Evolutionary conservation across 2,113 vertebrate species (phyloP), one percentile per base, ranked within the genome.

Genomic region (Trichechus manatus): DNA sequence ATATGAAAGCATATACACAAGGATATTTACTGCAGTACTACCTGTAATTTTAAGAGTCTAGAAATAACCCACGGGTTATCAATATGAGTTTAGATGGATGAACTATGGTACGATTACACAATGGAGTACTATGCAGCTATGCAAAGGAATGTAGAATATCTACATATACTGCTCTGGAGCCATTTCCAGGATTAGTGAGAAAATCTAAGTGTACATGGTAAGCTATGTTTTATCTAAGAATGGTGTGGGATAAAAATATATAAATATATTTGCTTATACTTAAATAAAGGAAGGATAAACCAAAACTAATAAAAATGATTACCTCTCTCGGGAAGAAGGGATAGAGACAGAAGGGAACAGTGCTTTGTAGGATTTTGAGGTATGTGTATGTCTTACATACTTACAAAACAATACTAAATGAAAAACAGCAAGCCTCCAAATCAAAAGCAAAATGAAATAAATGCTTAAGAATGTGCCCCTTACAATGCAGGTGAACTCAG

Each of bases 391-490:
- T 47, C 87, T 92, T 92, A 6, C 22, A 13, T 68, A 66, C 61
- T 78, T 64, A 83, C 68, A 36, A 89, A 92, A 20, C 14, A 39
- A 90, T 75, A 68, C 68, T 39, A 77, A 95, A 78, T 77, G 53
- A 83, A 86, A 93, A 72, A 42, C 36, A 47, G 66, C 3, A 72
- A 89, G 79, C 7, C 13, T 66, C 56, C 13, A 95, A 92, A 81
- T 93, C 9, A 79, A 95, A 91, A 95, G 19, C 59, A 94, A 90
- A 96, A 47, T 74, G 29, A 90, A 93, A 85, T 9, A 86, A 94
- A 91, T 39, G 7, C 77, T 50, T 59, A 0, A 87, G 74, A 81
- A 81, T 61, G 10, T 20, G 25, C 82, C 64, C 42, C 70, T 68
- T 78, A 81, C 2, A 17, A 36, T 83, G 56, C 27, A 80, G 44